Evolutionary conservation across 2,888 invertebrate genomes (phyloP), one percentile per base, ranked within the genome.

Genomic region (Meta bourneti): DNA sequence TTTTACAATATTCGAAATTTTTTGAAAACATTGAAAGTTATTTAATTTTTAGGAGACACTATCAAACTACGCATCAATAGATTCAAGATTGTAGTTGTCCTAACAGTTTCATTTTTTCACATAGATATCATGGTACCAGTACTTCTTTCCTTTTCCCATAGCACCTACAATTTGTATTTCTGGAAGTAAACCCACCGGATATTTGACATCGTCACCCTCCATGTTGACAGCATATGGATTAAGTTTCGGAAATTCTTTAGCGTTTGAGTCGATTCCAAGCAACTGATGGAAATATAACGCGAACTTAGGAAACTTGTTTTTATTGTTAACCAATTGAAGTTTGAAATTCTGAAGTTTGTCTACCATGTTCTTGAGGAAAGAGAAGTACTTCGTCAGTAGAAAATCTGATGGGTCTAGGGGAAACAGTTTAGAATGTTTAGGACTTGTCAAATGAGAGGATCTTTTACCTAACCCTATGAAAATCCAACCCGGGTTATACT

Each of bases 381-480:
- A 7, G 54, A 83, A 83, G 48, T 78, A 83, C 7, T 84, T 75
- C 13, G 61, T 51, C 16, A 84, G 6, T 9, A 75, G 16, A 70
- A 51, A 72, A 7, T 49, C 13, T 16, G 52, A 6, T 11, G 49
- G 1, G n/a, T 69, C 77, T 20, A 70, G 34, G n/a, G 13, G 61
- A 34, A 72, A 6, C 8, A 49, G 19, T 70, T 11, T 69, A 13
- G 6, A 16, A 61, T 86, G 54, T 77, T 19, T 34, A n/a, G 1
- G 7, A 7, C 34, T 48, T n/a, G n/a, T 5, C 51, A 74, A 6
- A 11, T n/a, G 7, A 6, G 71, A 19, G 13, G 61, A 51, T 54
- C 86, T 75, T 51, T 92, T 92, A 4, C 92, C 92, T 61, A 92
- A 52, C 0, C 92, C 92, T 19, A 92, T 92, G 52, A 92, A 92